Conservation (phyloP, 1,140 invertebrate genomes). For the Zaprionus gabonicus region DNA sequence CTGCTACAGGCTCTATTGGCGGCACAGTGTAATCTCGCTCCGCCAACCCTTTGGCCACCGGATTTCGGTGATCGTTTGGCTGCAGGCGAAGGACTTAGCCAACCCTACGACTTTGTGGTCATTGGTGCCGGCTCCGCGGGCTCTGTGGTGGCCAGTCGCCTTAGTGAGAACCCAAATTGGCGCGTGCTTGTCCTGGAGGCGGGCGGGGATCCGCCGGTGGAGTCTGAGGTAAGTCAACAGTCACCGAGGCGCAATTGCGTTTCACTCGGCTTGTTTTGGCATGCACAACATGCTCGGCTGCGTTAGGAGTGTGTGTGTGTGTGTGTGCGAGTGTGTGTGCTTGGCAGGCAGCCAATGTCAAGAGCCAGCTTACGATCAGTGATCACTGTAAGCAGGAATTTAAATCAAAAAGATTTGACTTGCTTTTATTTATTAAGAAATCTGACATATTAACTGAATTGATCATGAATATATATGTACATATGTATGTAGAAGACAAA, state of each 20-base stretch:
- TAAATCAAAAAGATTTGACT: too few species aligned
- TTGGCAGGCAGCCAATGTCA: too few species aligned
- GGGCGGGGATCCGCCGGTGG: constrained; percentile 86
- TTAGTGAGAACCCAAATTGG: constrained; percentile 86
- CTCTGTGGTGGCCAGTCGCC: constrained; percentile 86
- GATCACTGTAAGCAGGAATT: too few species aligned
- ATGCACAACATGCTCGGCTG: neutral
- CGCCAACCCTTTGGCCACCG: constrained; percentile 85
- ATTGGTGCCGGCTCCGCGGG: constrained; percentile 89
- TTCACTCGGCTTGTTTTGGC: neutral
- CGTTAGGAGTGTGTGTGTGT: neutral
- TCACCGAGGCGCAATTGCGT: neutral
- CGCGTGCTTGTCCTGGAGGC: constrained; percentile 88
- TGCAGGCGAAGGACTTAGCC: constrained; percentile 84
- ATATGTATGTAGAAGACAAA: too few species aligned
- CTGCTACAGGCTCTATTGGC: constrained; percentile 85
- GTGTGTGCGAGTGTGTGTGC: neutral
- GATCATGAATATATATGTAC: neutral
- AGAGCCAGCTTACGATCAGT: too few species aligned
- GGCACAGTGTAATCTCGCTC: constrained; percentile 86
- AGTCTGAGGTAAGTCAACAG: constrained; percentile 83
- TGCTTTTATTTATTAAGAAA: neutral
- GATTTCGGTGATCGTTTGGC: constrained; percentile 85
- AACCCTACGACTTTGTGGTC: constrained; percentile 83
- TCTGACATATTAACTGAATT: neutral